phyloP scores from a whole-genome alignment of 2,797 vertebrate species.

The Paedocypris micromegethes region DNA sequence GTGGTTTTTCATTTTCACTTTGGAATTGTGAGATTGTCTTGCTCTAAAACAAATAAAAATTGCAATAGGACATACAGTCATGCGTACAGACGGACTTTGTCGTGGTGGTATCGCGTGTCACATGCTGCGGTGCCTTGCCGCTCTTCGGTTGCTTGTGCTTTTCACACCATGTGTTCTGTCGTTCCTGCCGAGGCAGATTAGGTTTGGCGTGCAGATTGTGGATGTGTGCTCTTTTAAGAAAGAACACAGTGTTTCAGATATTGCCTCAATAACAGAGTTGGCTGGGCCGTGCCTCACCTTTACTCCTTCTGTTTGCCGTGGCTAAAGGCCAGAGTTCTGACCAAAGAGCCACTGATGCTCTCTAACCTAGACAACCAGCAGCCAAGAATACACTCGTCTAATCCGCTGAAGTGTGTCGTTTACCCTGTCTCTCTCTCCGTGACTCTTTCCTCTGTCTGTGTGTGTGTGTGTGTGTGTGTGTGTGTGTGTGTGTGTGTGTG shows the following conservation, averaged over 20 bases:
- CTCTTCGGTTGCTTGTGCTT: too few species aligned
- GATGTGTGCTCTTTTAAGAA: not conserved
- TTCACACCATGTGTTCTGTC: not conserved
- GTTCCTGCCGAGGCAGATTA: not conserved
- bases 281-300: conserved; percentile 31
- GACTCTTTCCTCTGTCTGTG: too few species aligned
- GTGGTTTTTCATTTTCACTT: too few species aligned
- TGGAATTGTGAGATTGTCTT: too few species aligned
- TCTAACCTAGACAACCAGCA: conserved; percentile 12
- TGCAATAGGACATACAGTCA: too few species aligned
- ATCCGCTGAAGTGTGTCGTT: not conserved
- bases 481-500: too few species aligned
- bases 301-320: conserved; percentile 32
- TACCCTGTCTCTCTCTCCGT: not conserved
- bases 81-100: too few species aligned
- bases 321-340: conserved; percentile 26
- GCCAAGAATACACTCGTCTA: not conserved
- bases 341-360: conserved; percentile 13
- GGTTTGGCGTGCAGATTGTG: not conserved
- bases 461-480: too few species aligned
- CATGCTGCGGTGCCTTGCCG: too few species aligned
- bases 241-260: conserved; percentile 30
- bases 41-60: too few species aligned
- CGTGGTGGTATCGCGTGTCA: too few species aligned
- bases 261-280: conserved; percentile 35